Conservation (phyloP, 1,140 invertebrate species). For the Pectinophora gossypiella region DNA sequence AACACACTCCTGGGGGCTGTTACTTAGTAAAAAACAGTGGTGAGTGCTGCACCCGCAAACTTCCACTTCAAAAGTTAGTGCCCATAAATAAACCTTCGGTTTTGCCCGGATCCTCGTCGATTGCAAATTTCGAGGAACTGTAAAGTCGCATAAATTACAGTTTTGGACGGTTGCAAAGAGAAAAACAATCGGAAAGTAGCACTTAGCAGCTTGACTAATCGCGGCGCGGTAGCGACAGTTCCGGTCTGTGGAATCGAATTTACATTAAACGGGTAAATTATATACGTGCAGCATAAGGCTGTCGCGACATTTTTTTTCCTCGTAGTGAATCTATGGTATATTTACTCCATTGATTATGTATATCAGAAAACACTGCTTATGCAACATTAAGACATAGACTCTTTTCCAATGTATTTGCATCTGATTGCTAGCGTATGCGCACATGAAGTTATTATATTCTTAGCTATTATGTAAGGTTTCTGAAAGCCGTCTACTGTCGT, state of each 20-base stretch:
- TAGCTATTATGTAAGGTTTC: no score
- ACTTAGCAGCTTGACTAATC: slow-evolving; percentile 71
- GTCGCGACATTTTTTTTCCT: neutral
- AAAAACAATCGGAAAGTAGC: slow-evolving; percentile 69
- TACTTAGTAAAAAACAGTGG: slow-evolving; percentile 51
- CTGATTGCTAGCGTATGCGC: no score
- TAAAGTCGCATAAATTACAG: slow-evolving; percentile 72
- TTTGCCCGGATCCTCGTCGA: slow-evolving; percentile 60
- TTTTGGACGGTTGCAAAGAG: slow-evolving; percentile 49
- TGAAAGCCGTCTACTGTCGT: no score
- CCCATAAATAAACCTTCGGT: slow-evolving; percentile 73
- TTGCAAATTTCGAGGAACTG: slow-evolving; percentile 68
- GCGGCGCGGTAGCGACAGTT: slow-evolving; percentile 58
- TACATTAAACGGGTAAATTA: no score
- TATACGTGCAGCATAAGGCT: no score
- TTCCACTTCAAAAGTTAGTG: slow-evolving; percentile 62
- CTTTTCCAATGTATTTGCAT: no score
- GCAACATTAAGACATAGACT: no score
- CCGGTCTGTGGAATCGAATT: slow-evolving; percentile 30
- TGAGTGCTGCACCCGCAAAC: slow-evolving; percentile 47
- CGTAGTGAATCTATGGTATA: no score
- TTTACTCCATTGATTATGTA: no score
- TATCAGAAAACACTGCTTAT: no score
- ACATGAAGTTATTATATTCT: no score
- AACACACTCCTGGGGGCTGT: slow-evolving; percentile 30